These are phyloP conservation scores for Silurus lanzhouensis DNA, from an alignment of 2,797 vertebrate species.

Conservation along the genomic window DNA sequence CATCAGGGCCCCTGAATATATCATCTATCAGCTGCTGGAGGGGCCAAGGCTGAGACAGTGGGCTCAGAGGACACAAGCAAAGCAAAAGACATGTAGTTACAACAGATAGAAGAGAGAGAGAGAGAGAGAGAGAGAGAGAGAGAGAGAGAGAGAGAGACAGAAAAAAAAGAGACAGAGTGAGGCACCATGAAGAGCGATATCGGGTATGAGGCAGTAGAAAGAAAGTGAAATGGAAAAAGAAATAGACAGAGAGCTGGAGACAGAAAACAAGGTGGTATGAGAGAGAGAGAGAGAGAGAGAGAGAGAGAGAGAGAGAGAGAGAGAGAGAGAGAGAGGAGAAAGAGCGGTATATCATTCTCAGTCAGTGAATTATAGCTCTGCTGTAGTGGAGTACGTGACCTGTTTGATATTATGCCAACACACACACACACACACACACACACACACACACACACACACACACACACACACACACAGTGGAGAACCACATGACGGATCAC, in stretches of 20 bases:
- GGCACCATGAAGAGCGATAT: not conserved
- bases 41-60: not conserved
- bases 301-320: not conserved
- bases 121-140: not conserved
- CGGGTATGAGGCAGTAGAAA: not conserved
- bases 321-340: not conserved
- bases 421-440: not conserved
- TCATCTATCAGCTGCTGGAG: slow-evolving; percentile 28
- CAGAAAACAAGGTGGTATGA: too few species aligned
- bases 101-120: not conserved
- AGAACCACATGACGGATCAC: slow-evolving; percentile 3
- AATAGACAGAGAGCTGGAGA: too few species aligned
- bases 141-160: not conserved
- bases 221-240: not conserved
- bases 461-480: not conserved
- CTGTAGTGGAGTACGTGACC: slow-evolving; percentile 33
- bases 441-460: not conserved
- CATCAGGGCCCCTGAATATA: slow-evolving; percentile 5
- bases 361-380: slow-evolving; percentile 33
- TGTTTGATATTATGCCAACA: slow-evolving; percentile 38
- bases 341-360: slow-evolving; percentile 27
- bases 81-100: too few species aligned
- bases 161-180: not conserved
- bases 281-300: not conserved
- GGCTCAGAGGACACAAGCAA: too few species aligned